These are phyloP conservation scores for Cataglyphis livida DNA, from an alignment of 2,888 invertebrate genomes.

Conservation along the genomic window DNA sequence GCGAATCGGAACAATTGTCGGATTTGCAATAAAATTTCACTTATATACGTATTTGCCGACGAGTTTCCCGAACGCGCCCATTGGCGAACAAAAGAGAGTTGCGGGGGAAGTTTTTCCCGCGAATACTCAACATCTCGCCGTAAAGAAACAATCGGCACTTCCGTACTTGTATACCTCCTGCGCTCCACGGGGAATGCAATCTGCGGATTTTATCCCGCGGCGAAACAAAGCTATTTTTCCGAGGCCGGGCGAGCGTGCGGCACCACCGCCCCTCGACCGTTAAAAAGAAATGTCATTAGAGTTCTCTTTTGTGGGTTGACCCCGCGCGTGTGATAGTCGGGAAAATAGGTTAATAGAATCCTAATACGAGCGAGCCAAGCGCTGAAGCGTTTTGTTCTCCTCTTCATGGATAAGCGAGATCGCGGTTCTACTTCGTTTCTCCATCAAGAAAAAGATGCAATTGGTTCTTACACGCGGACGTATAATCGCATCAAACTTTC, in stretches of 20 bases:
- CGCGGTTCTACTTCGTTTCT: slow-evolving; percentile 34
- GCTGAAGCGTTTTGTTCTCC: slow-evolving; percentile 43
- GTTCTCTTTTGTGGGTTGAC: slow-evolving; percentile 60
- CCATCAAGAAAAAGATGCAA: slow-evolving; percentile 61
- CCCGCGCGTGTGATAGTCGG: slow-evolving; percentile 36
- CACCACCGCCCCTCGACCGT: background rate
- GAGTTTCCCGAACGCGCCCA: background rate
- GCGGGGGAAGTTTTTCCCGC: slow-evolving; percentile 25
- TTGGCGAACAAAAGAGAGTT: slow-evolving; percentile 19
- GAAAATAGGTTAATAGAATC: slow-evolving; percentile 72
- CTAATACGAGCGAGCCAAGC: slow-evolving; percentile 60
- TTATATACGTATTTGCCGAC: slow-evolving; percentile 12
- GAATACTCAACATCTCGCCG: slow-evolving; percentile 50
- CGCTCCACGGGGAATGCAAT: slow-evolving; percentile 43
- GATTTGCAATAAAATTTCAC: slow-evolving; percentile 33
- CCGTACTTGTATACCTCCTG: background rate
- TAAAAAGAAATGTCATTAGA: slow-evolving; percentile 59
- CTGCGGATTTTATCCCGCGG: slow-evolving; percentile 32
- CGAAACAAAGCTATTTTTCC: slow-evolving; percentile 53
- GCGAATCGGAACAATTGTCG: slow-evolving; percentile 31
- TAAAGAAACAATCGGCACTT: slow-evolving; percentile 59
- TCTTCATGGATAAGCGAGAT: slow-evolving; percentile 6
- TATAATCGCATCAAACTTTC: slow-evolving; percentile 70
- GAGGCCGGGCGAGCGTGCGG: background rate
- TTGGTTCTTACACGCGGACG: slow-evolving; percentile 66